These are phyloP conservation scores for Heliocidaris tuberculata DNA, from an alignment of 35 echinoderm and acorn worm species.

Conservation along the genomic window DNA sequence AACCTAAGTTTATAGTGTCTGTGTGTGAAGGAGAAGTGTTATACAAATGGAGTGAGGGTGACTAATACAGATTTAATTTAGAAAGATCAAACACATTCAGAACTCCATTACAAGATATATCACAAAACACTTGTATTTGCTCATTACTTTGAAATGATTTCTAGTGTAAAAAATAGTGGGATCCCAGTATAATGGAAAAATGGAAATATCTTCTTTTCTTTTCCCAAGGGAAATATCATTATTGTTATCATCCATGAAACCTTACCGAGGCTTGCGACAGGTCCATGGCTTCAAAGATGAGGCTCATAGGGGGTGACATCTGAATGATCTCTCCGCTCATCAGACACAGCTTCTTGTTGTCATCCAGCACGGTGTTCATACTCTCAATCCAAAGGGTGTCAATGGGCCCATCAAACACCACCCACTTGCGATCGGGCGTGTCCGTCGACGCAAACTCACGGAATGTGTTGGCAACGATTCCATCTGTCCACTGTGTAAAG, in stretches of 20 bases:
- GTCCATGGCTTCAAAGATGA: constrained; percentile 99
- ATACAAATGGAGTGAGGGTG: no score
- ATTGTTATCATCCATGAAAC: background rate
- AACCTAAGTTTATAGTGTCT: background rate
- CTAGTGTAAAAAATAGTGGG: no score
- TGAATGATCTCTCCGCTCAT: constrained; percentile 99
- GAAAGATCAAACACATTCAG: background rate
- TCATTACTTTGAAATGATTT: no score
- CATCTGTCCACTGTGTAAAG: constrained; percentile 93
- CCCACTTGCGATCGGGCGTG: constrained; percentile 98
- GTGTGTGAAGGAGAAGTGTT: no score
- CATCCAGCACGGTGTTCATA: constrained; percentile 99
- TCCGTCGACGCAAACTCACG: constrained; percentile 99
- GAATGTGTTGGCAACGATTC: constrained; percentile 97
- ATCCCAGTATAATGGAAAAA: background rate
- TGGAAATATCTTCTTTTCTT: no score
- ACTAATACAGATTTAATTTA: no score
- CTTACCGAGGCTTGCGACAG: constrained; percentile 99
- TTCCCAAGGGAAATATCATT: no score
- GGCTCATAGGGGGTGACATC: constrained; percentile 97
- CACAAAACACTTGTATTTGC: background rate
- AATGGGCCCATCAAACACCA: constrained; percentile 96
- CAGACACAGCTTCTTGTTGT: constrained; percentile 99
- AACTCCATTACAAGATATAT: background rate
- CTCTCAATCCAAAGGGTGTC: constrained; percentile 99